Evolutionary conservation across 1,140 invertebrate species (phyloP).

Genomic region (Drosophila willistoni): DNA sequence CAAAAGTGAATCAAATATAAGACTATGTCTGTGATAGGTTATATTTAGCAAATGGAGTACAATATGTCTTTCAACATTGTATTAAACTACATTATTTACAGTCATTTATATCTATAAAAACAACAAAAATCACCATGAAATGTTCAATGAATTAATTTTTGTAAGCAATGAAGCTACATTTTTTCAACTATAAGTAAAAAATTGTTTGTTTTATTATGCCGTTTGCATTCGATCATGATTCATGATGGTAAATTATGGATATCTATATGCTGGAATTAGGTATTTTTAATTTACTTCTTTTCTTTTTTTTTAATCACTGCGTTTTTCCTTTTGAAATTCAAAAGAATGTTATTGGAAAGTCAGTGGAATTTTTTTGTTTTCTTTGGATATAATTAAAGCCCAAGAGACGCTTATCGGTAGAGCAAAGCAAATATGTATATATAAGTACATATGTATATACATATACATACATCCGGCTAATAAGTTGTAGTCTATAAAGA

Average conservation of each 20-base stretch:
- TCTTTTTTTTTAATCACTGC: no score
- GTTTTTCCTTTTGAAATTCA: background rate
- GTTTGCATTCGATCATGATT: background rate
- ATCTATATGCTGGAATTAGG: background rate
- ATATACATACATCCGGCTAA: conserved; percentile 21
- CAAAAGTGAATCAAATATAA: background rate
- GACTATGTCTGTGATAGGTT: conserved; percentile 42
- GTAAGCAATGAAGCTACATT: conserved; percentile 10
- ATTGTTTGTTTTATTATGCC: conserved; percentile 2
- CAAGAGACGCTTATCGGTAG: background rate
- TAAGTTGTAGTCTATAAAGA: conserved; percentile 4
- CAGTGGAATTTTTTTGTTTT: conserved; percentile 12
- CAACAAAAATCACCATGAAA: background rate
- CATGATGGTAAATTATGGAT: background rate
- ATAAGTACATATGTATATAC: background rate
- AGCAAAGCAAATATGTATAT: conserved; percentile 2
- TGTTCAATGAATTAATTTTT: conserved; percentile 11
- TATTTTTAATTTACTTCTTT: background rate
- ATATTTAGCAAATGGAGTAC: conserved; percentile 31
- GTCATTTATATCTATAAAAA: background rate
- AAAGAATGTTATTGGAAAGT: background rate
- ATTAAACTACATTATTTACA: background rate
- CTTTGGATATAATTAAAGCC: conserved; percentile 45
- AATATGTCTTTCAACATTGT: conserved; percentile 20
- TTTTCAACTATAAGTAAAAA: background rate